Evolutionary conservation across 2,888 invertebrate species (phyloP), one percentile per base, ranked within the genome.

Genomic region (Plagiodera versicolora): DNA sequence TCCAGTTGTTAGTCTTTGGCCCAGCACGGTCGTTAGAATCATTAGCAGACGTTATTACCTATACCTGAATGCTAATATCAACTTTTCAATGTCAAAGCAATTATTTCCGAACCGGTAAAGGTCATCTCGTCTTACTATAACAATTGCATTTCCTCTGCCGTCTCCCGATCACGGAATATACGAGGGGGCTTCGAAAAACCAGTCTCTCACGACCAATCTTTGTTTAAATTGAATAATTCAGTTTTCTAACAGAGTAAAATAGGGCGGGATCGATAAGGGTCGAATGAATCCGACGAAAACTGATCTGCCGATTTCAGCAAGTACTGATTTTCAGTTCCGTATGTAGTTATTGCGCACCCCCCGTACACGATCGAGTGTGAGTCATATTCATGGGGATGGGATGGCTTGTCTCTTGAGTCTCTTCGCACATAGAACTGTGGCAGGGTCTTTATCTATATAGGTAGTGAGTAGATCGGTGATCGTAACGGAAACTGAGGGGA

Each of bases 81-180:
- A 50, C 45, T 56, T 52, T 35, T 61, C 64, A 64, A 61, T 61
- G 61, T 61, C 64, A 54, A 52, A 58, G 17, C 50, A 56, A 64
- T 58, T 64, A 58, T 51, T 58, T 59, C 49, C 44, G 39, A 53
- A 61, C 48, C 56, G 49, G 61, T 39, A 56, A 64, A 64, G 64
- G 64, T 64, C 64, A 59, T 54, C 48, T 52, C 39, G 39, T 39
- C n/a, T 39, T 39, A 39, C 39, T 24, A 58, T 51, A 49, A 56
- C 16, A 50, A 48, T 56, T 58, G 56, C 53, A 54, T 56, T 28
- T 58, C 48, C 45, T 50, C 28, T 56, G 35, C 52, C 20, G 58
- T 45, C 51, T 20, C 2, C 14, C n/a, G 39, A 53, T n/a, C n/a
- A n/a, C 20, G 32, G 5, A 28, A 48, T 45, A 28, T 49, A 60